These are phyloP conservation scores for Sinocyclocheilus grahami DNA, from an alignment of 2,113 vertebrate species.

Conservation along the genomic window DNA sequence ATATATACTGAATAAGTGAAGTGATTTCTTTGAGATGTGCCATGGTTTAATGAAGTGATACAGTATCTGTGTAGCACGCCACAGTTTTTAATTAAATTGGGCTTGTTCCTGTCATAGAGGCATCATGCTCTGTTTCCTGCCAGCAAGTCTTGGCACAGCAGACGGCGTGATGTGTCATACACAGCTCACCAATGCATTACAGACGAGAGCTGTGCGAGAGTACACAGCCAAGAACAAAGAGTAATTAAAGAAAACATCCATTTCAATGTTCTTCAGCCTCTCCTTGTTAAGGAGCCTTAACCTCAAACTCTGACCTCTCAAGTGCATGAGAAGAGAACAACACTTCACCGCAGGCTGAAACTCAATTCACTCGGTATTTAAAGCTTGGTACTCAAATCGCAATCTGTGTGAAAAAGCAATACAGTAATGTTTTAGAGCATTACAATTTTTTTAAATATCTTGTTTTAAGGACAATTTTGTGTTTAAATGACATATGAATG, in stretches of 20 bases:
- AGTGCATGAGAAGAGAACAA: not conserved
- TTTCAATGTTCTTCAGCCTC: constrained; percentile 25
- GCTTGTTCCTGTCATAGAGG: constrained; percentile 52
- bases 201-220: constrained; percentile 40
- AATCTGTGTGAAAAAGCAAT: not conserved
- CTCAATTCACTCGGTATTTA: not conserved
- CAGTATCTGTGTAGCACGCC: constrained; percentile 28
- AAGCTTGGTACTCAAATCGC: not conserved
- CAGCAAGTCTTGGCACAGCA: constrained; percentile 50
- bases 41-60: constrained; percentile 3
- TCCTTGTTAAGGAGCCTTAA: constrained; percentile 2
- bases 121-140: constrained; percentile 52
- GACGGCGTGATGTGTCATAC: constrained; percentile 39
- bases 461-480: not conserved
- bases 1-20: not conserved
- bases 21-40: not conserved
- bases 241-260: constrained; percentile 50
- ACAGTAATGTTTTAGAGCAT: not conserved
- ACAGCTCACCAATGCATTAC: constrained; percentile 45
- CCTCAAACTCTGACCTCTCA: not conserved
- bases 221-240: constrained; percentile 40
- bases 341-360: not conserved
- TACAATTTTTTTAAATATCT: not conserved
- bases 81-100: constrained; percentile 56
- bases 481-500: not conserved